Base-by-base conservation (phyloP, 2,888 invertebrate species). In the Teinopalpus imperialis region DNA sequence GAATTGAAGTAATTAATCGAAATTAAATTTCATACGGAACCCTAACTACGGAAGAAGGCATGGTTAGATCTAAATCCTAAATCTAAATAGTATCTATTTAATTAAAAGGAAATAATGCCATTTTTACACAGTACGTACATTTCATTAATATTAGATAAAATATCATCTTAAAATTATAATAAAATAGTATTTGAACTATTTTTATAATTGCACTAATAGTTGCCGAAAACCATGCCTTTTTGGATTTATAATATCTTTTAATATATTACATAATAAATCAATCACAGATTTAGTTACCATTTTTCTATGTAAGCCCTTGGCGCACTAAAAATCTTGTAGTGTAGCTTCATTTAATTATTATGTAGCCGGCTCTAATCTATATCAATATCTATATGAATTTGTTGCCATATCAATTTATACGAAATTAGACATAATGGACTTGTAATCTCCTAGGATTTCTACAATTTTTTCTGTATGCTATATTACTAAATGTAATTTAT, bases 391-490 rank as follows among this genome's bases (percentile, higher is more conserved):
- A 52, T 43, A 43, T 36, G 43, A 46, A 44, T 47, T 55, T 56
- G 58, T 62, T 62, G 58, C 66, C 64, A 65, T 69, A 66, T 66
- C 65, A 61, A 60, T 61, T 43, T 48, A n/a, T 54, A 53, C 42
- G 31, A 53, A 49, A 48, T 55, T 52, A 57, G 52, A 51, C 41
- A 46, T 51, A 49, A 47, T 49, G 46, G 56, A 61, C 61, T 63
- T 69, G 60, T 78, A 79, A 74, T 74, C 72, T 75, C 61, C 66
- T 78, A 78, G 79, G 69, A 78, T 80, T 80, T 80, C 71, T 80
- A 79, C 68, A 66, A 63, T 66, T 66, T 69, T 56, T 63, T 62
- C 60, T 59, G 55, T 66, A 61, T 53, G 53, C 55, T 56, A 57
- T 52, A 56, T 58, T 52, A 50, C 26, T 56, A 52, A 54, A 53